Conservation (phyloP, 2,888 invertebrate genomes). For the Stomorhina lunata region DNA sequence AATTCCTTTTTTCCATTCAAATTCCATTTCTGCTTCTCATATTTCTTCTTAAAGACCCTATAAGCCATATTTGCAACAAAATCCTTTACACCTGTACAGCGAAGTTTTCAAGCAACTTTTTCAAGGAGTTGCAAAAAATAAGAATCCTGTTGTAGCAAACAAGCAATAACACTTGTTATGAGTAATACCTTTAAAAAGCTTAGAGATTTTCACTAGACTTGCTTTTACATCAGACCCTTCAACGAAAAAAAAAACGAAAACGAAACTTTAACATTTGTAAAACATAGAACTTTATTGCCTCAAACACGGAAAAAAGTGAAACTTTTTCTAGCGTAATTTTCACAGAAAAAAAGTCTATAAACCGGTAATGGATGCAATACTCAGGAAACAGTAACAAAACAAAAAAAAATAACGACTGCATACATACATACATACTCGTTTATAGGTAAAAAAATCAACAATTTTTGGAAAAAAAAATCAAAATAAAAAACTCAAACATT, state of each 20-base stretch:
- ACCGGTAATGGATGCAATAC: conserved; percentile 58
- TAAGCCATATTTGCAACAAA: neutral
- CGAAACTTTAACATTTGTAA: neutral
- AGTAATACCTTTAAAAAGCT: conserved; percentile 43
- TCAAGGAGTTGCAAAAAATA: neutral
- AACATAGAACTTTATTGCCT: neutral
- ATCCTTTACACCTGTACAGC: neutral
- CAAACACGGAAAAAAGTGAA: neutral
- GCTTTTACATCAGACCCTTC: neutral
- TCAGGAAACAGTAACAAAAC: neutral
- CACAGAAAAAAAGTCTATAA: conserved; percentile 6
- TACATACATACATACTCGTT: neutral
- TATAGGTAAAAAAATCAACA: neutral
- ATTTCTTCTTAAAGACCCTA: neutral
- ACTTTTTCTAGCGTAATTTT: neutral
- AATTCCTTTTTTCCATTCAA: neutral
- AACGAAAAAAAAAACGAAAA: too few species aligned
- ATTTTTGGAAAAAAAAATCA: neutral
- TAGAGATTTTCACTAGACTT: conserved; percentile 30
- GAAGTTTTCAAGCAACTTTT: neutral
- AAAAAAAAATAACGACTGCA: neutral
- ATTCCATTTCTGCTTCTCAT: neutral
- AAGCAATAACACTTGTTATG: conserved; percentile 37
- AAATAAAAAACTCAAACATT: neutral
- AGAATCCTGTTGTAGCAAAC: too few species aligned